phyloP scores from a whole-genome alignment of 2,888 invertebrate species.

The Apodemia zela region DNA sequence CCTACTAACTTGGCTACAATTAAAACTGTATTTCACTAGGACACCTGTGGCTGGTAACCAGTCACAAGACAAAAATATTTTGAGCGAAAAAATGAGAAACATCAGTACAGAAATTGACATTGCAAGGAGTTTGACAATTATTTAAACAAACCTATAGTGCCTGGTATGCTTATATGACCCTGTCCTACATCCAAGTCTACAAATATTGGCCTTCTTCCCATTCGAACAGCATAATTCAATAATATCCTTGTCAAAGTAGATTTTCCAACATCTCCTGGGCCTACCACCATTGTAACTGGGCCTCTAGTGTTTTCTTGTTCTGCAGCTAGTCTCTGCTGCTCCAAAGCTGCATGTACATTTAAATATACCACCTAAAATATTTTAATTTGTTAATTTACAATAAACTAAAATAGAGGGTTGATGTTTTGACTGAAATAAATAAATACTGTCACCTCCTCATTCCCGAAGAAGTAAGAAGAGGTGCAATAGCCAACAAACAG shows the following conservation, averaged over 20 bases:
- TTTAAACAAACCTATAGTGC: slow-evolving; percentile 85
- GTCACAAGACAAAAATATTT: too few species aligned
- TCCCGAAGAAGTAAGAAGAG: too few species aligned
- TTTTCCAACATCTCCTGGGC: slow-evolving; percentile 98
- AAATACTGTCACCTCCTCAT: background rate
- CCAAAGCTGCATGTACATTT: slow-evolving; percentile 97
- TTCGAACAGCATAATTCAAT: slow-evolving; percentile 96
- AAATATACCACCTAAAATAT: slow-evolving; percentile 86
- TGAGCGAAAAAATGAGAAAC: too few species aligned
- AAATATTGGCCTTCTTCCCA: slow-evolving; percentile 92
- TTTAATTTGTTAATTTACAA: background rate
- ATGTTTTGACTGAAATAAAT: too few species aligned
- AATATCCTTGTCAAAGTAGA: slow-evolving; percentile 93
- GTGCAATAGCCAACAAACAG: too few species aligned
- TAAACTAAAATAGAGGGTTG: too few species aligned
- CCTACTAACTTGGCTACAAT: too few species aligned
- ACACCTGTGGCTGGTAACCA: too few species aligned
- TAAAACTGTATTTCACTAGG: too few species aligned
- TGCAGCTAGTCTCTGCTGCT: slow-evolving; percentile 91
- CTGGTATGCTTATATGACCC: slow-evolving; percentile 94
- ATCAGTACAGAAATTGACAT: too few species aligned
- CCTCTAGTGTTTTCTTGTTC: slow-evolving; percentile 87
- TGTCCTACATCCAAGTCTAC: slow-evolving; percentile 98
- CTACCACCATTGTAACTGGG: slow-evolving; percentile 94
- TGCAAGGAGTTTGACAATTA: too few species aligned